A percentile compares a stretch with the other conserved stretches of the same genome.
These are phyloP conservation scores for Botia almorhae DNA, from an alignment of 2,797 vertebrate genomes.

Conservation along the genomic window DNA sequence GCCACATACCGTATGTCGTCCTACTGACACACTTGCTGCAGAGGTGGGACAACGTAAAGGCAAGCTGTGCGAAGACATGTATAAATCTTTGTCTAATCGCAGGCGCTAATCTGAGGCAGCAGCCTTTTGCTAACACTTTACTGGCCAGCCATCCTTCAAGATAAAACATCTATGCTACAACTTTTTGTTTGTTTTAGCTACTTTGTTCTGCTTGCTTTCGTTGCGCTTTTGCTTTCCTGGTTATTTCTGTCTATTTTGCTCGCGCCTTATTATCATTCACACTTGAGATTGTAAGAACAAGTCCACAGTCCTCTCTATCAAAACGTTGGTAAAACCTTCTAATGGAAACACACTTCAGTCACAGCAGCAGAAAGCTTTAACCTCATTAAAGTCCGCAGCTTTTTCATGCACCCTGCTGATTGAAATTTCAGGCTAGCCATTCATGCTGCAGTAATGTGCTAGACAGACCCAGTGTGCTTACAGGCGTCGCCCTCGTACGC, in stretches of 20 bases:
- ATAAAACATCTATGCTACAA: neutral
- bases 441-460: slow-evolving; percentile 41
- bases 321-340: too few relatives aligned
- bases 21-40: slow-evolving; percentile 13
- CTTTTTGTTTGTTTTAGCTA: neutral
- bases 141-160: neutral
- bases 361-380: neutral
- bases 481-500: slow-evolving; percentile 22
- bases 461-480: slow-evolving; percentile 33
- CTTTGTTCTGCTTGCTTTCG: neutral
- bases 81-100: too few relatives aligned
- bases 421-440: slow-evolving; percentile 29
- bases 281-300: neutral
- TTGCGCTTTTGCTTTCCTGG: neutral
- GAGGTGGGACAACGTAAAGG: neutral
- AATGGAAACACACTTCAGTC: neutral
- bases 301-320: neutral
- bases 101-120: neutral
- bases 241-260: slow-evolving; percentile 28
- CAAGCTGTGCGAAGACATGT: neutral
- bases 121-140: neutral
- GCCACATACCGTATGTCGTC: neutral
- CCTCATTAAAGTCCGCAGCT: neutral
- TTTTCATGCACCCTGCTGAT: slow-evolving; percentile 29
- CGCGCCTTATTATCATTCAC: slow-evolving; percentile 43